phyloP scores from a whole-genome alignment of 2,797 vertebrate genomes.

The Antrozous pallidus region DNA sequence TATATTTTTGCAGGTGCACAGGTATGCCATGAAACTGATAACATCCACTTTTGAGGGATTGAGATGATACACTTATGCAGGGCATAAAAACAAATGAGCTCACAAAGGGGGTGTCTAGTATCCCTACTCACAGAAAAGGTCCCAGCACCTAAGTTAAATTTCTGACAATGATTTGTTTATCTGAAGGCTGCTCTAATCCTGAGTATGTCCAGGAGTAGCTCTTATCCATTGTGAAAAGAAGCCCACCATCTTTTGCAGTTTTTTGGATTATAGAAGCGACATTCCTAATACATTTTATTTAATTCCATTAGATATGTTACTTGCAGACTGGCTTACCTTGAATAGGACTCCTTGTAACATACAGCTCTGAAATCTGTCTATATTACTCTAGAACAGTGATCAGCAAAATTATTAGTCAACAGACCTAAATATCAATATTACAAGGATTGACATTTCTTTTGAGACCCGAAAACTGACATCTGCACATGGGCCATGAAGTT shows the following conservation, averaged over 20 bases:
- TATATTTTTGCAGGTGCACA: not conserved
- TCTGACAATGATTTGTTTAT: not conserved
- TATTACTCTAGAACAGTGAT: too few relatives aligned
- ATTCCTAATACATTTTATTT: not conserved
- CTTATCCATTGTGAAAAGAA: not conserved
- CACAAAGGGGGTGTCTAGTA: not conserved
- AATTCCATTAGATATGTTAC: not conserved
- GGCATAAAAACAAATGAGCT: not conserved
- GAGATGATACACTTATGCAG: not conserved
- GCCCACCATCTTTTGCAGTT: not conserved
- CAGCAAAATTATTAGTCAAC: too few relatives aligned
- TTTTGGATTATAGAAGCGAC: not conserved
- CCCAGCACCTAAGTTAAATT: not conserved
- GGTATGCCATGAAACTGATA: not conserved
- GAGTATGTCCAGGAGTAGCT: not conserved
- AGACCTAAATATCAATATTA: too few relatives aligned
- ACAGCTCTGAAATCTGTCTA: not conserved
- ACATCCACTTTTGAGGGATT: not conserved
- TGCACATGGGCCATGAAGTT: too few relatives aligned
- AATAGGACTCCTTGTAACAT: not conserved
- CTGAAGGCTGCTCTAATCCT: not conserved
- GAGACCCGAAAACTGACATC: too few relatives aligned
- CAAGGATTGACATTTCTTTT: too few relatives aligned
- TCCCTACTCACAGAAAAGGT: not conserved
- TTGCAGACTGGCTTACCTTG: not conserved